phyloP scores from a whole-genome alignment of 2,888 invertebrate species.

The Athetis lepigone region DNA sequence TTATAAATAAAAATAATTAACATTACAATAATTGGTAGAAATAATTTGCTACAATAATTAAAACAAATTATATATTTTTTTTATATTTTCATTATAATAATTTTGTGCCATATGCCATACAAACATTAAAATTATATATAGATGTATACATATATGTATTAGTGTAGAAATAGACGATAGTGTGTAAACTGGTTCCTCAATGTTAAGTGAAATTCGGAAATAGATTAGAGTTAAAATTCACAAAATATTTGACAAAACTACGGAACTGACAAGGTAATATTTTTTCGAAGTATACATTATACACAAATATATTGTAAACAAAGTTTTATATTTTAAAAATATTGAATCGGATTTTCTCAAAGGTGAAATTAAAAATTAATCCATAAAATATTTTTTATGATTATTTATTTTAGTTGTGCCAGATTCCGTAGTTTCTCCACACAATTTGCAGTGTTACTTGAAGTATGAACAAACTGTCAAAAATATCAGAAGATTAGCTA shows the following conservation, averaged over 20 bases:
- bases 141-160: constrained; percentile 62
- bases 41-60: neutral
- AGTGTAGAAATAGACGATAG: constrained; percentile 65
- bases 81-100: constrained; percentile 13
- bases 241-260: constrained; percentile 55
- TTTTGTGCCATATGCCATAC: constrained; percentile 61
- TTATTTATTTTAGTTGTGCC: neutral
- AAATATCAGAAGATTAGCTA: constrained; percentile 36
- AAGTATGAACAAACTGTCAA: constrained; percentile 48
- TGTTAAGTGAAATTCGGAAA: constrained; percentile 71
- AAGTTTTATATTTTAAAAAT: neutral
- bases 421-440: constrained; percentile 34
- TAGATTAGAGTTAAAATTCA: constrained; percentile 46
- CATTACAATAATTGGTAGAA: constrained; percentile 6
- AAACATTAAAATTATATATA: constrained; percentile 66
- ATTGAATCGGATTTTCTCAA: neutral
- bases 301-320: neutral
- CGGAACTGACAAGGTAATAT: constrained; percentile 25
- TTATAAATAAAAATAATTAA: constrained; percentile 20
- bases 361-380: neutral
- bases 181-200: constrained; percentile 71
- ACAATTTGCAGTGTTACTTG: constrained; percentile 32
- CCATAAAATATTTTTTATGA: no score
- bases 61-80: constrained; percentile 4
- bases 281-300: constrained; percentile 2